Evolutionary conservation across 2,888 invertebrate genomes (phyloP).

Genomic region (Campaea margaritaria): DNA sequence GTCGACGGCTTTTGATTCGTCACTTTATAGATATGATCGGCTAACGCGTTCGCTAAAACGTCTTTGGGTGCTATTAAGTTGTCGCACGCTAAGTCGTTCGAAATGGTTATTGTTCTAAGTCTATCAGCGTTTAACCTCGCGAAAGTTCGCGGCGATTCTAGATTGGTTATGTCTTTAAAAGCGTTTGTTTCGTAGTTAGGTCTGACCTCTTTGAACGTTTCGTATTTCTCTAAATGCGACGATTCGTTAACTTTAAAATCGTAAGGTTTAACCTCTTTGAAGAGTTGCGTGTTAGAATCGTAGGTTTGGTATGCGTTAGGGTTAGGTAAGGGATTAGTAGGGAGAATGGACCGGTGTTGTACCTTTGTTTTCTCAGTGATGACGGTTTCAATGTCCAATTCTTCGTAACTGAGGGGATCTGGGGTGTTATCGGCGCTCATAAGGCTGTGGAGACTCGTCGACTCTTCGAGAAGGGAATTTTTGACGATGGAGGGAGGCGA

Average conservation of each 20-base stretch:
- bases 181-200: slow-evolving; percentile 21
- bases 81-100: slow-evolving; percentile 68
- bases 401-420: slow-evolving; percentile 65
- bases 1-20: slow-evolving; percentile 83
- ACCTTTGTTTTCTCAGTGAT: slow-evolving; percentile 80
- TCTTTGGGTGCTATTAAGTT: slow-evolving; percentile 78
- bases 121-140: slow-evolving; percentile 78
- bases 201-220: slow-evolving; percentile 21
- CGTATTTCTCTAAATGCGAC: slow-evolving; percentile 23
- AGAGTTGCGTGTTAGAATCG: slow-evolving; percentile 46
- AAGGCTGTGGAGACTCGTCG: slow-evolving; percentile 86
- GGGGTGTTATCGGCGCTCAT: slow-evolving; percentile 77
- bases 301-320: slow-evolving; percentile 32
- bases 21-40: slow-evolving; percentile 81
- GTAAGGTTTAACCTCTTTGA: slow-evolving; percentile 47
- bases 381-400: slow-evolving; percentile 71
- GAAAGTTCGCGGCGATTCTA: slow-evolving; percentile 73
- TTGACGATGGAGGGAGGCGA: slow-evolving; percentile 95
- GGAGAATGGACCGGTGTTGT: slow-evolving; percentile 81
- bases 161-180: slow-evolving; percentile 71
- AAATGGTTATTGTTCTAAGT: slow-evolving; percentile 66
- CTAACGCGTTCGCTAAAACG: slow-evolving; percentile 75
- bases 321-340: slow-evolving; percentile 78
- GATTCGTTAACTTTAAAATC: slow-evolving; percentile 4
- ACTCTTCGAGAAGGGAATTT: slow-evolving; percentile 89